Evolutionary conservation across 2,797 vertebrate species (phyloP).

Genomic region (Mormyrops boulengeri): DNA sequence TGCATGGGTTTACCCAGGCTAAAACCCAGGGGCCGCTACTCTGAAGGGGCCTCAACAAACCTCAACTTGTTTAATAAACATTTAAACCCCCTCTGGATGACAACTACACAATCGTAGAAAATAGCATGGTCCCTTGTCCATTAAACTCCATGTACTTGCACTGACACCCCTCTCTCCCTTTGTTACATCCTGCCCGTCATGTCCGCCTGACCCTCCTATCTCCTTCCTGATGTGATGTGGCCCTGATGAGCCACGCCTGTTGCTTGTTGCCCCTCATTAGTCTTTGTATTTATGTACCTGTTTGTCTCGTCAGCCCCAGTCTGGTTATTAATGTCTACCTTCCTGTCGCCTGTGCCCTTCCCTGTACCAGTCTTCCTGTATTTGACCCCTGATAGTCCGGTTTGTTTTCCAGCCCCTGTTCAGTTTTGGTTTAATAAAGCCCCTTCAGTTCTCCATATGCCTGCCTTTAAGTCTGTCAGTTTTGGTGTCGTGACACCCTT

Average conservation of each 20-base stretch:
- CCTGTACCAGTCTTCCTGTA: neutral
- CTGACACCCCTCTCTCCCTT: neutral
- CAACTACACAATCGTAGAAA: neutral
- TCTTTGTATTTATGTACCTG: neutral
- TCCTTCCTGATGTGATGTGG: neutral
- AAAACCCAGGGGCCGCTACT: neutral
- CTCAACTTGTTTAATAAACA: neutral
- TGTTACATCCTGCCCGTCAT: neutral
- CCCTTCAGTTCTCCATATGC: neutral
- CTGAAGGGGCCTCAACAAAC: neutral
- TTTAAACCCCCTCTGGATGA: neutral
- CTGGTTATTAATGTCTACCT: neutral
- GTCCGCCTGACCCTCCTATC: neutral
- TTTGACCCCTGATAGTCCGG: neutral
- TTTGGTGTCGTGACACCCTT: neutral
- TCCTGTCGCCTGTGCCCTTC: neutral
- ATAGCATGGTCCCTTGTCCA: neutral
- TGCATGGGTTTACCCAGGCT: neutral
- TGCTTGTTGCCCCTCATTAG: neutral
- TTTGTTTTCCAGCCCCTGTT: neutral
- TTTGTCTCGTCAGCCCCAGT: neutral
- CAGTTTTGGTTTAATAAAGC: neutral
- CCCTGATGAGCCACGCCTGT: neutral
- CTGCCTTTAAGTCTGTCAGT: neutral
- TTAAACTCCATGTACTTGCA: neutral